Conservation (phyloP, 2,888 invertebrate species). For the Pardosa pseudoannulata region DNA sequence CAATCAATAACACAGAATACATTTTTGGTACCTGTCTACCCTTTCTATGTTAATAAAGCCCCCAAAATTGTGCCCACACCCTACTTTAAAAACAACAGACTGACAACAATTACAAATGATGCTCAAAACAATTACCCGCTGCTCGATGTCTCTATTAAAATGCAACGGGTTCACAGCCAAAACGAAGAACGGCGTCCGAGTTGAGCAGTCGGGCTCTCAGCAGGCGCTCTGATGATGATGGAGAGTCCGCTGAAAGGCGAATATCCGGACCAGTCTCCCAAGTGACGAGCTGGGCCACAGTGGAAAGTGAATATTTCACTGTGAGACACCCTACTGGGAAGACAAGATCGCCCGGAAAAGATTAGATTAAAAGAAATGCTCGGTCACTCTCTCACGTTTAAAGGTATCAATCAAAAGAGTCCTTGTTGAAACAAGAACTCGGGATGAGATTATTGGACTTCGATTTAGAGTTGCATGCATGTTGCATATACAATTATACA, state of each 20-base stretch:
- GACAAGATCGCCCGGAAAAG: background rate
- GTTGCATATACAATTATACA: too few species aligned
- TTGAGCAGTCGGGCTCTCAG: too few species aligned
- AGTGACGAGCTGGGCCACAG: slow-evolving; percentile 2
- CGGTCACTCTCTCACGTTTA: too few species aligned
- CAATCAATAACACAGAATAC: too few species aligned
- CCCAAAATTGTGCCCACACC: background rate
- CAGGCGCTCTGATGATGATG: background rate
- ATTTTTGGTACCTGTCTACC: too few species aligned
- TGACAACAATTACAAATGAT: background rate
- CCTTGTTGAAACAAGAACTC: too few species aligned
- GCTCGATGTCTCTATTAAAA: background rate
- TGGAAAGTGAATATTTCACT: slow-evolving; percentile 7
- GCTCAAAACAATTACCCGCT: background rate
- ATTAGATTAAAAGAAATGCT: too few species aligned
- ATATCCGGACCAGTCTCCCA: background rate
- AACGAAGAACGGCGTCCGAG: too few species aligned
- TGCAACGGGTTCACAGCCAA: background rate
- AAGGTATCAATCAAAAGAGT: too few species aligned
- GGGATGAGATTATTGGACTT: too few species aligned
- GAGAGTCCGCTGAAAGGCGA: background rate
- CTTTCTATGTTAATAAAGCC: too few species aligned
- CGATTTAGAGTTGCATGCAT: too few species aligned
- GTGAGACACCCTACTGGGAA: background rate
- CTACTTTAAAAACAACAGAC: background rate